phyloP scores from a whole-genome alignment of 2,113 vertebrate genomes.

The Xiphophorus couchianus region DNA sequence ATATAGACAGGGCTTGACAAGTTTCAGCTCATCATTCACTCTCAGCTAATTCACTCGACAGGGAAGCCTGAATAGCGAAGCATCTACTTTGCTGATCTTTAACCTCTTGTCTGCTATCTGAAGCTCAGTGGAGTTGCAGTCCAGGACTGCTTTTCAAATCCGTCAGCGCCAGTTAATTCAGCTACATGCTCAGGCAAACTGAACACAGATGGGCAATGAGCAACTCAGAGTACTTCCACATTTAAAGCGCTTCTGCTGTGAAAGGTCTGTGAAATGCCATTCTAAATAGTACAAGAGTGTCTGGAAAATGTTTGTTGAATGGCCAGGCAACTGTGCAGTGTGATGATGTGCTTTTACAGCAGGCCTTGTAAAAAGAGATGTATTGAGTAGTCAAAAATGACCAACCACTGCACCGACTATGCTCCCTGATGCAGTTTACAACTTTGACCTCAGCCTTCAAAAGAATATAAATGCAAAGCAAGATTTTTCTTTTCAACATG shows the following conservation, averaged over 20 bases:
- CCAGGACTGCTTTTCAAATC: slow-evolving; percentile 50
- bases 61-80: slow-evolving; percentile 11
- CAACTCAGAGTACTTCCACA: slow-evolving; percentile 26
- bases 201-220: slow-evolving; percentile 37
- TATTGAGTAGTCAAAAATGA: slow-evolving; percentile 22
- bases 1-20: slow-evolving; percentile 23
- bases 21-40: slow-evolving; percentile 51
- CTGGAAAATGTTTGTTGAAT: slow-evolving; percentile 48
- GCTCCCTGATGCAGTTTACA: not conserved
- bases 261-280: slow-evolving; percentile 43
- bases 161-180: slow-evolving; percentile 53
- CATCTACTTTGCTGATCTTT: slow-evolving; percentile 42
- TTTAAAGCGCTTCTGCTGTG: slow-evolving; percentile 22
- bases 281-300: slow-evolving; percentile 27
- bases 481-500: not conserved
- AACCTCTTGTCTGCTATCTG: slow-evolving; percentile 44
- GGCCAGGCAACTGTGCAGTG: slow-evolving; percentile 26
- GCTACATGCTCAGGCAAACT: slow-evolving; percentile 44
- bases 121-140: slow-evolving; percentile 47
- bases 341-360: slow-evolving; percentile 35
- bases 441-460: not conserved
- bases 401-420: not conserved
- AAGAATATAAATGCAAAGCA: not conserved
- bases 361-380: slow-evolving; percentile 20
- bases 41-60: slow-evolving; percentile 32